Base-by-base conservation (phyloP, 2,113 vertebrate genomes). In the Triplophysa rosa region DNA sequence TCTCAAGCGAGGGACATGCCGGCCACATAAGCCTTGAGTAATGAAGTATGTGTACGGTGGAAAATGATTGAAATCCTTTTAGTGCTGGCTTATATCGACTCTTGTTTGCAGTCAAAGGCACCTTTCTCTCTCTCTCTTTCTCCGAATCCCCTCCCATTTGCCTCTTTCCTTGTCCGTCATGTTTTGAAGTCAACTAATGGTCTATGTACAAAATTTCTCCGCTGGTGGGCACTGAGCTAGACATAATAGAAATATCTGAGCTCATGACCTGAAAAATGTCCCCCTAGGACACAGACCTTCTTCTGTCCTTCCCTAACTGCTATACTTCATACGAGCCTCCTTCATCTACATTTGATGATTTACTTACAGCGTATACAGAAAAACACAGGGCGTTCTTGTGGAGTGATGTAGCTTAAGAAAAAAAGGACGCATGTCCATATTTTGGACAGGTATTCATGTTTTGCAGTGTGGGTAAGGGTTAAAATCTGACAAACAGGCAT, bases 61-160 rank as follows among this genome's bases (percentile, higher is more conserved):
- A 77, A 83, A 65, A 79, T 72, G 67, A 80, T 80, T 75, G 29
- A 68, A 83, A 62, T 68, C 47, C 81, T 68, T 62, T 82, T 67
- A 66, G 58, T 59, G 62, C 23, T 23, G 33, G 52, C 47, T 40
- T 67, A 47, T 29, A 80, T 64, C 29, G 23, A 42, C 59, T 40
- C 29, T 78, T 63, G 63, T 82, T 52, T 62, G 58, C 14, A 69
- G 54, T 70, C 66, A 61, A 70, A 67, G 23, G 40, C 64, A 65
- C 40, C 66, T 42, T 63, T 49, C 61, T 62, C 66, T 19, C 58
- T 19, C 58, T 9, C 47, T 16, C 21, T 40, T 64, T 29, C n/a
- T 40, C 49, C 70, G 11, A 19, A 56, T n/a, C 59, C 29, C 45
- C 61, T 37, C 26, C 61, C 26, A 16, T 26, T 54, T 19, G 19